Base-by-base conservation (phyloP, 2,888 invertebrate species). In the Chesias legatella region DNA sequence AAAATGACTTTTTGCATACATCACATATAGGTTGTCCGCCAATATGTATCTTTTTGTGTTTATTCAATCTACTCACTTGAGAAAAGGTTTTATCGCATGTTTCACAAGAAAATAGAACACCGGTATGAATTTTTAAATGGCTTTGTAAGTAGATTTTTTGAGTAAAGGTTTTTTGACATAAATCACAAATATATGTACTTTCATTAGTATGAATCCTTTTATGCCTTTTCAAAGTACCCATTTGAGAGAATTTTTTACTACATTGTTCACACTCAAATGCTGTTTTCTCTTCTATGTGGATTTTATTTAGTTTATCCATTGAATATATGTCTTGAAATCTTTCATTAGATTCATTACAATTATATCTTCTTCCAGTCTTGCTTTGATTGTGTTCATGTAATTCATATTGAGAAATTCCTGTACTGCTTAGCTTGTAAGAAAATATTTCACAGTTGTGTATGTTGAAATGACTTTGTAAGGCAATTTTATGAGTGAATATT, bases 101-200 rank as follows among this genome's bases (percentile, higher is more conserved):
- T 3, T n/a, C n/a, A 10, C 45, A 45, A n/a, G 40, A 30, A 21
- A 36, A 45, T 26, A 36, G 28, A 30, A 40, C 45, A 10, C 33
- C 40, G 0, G 45, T 40, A n/a, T 45, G 45, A 0, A 45, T 45
- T 21, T 21, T 25, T 7, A 10, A 22, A 30, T 45, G 45, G 9
- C 39, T 39, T 33, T 36, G 32, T 23, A 45, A 23, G 10, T 36
- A 45, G 6, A 45, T 36, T 33, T 35, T 40, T 8, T 40, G 36
- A 8, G 40, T 40, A 28, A 43, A 43, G 20, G 39, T 13, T 40
- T 48, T 48, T 28, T 25, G 37, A 10, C 43, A 48, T 9, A 40
- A 23, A 9, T 45, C 36, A 7, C 45, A 45, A 17, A 36, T 9
- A 30, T 40, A 24, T 11, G 45, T 40, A 7, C 40, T 45, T 6